Evolutionary conservation across 1,140 invertebrate genomes (phyloP), one percentile per base, ranked within the genome.

Genomic region (Dreissena polymorpha): DNA sequence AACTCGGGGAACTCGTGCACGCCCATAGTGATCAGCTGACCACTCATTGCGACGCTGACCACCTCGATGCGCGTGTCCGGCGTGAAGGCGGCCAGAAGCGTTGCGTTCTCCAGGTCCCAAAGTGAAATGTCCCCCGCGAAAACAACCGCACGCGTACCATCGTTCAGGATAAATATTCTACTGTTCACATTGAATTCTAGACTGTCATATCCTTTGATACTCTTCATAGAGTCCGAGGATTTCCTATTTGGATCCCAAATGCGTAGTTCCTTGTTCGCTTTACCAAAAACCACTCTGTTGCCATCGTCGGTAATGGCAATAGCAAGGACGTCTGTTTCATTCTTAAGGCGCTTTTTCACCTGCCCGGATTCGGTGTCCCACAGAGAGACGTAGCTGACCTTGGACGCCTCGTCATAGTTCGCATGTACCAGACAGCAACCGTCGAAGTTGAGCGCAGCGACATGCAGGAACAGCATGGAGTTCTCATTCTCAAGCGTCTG

Each of bases 61-160:
- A 96, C 95, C 25, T 95, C 95, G 69, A 97, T 95, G 49, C 95
- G 94, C 78, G 94, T 93, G 85, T 96, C 94, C 27, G 97, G 95
- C 10, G 96, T 96, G 93, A 96, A 96, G 16, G 96, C 96, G 29
- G 96, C 95, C 86, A 97, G 93, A 49, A 96, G 94, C 88, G 95
- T 94, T 25, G 96, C 96, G 23, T 88, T 74, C 18, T 91, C 89
- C 16, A 93, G 76, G 76, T 93, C 91, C 92, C 92, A 93, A 10
- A 93, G 71, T 6, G 92, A 93, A 18, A 93, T 90, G 75, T 92
- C 91, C 10, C 90, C 90, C 13, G 91, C 90, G 71, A 90, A 90
- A 0, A 93, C 89, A 16, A 92, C 86, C n/a, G 90, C 91, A n/a
- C 83, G 69, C 14, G 23, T 86, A 3, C 88, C 88, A n/a, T 90